Evolutionary conservation across 2,113 vertebrate species (phyloP).

Genomic region (Brienomyrus brachyistius): DNA sequence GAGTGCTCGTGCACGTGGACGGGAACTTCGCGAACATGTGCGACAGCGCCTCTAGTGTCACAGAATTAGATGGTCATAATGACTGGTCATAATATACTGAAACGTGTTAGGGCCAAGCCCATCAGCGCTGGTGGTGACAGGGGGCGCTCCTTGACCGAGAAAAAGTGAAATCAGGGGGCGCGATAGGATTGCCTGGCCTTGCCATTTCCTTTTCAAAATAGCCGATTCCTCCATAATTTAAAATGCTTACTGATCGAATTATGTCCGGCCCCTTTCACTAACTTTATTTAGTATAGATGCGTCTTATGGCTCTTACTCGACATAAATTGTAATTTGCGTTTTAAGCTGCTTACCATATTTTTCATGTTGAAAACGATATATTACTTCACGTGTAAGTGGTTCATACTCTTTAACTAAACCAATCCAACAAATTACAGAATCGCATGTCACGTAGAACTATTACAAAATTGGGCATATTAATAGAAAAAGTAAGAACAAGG

Average conservation of each 20-base stretch:
- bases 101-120: not conserved
- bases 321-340: not conserved
- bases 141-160: not conserved
- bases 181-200: not conserved
- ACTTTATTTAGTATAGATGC: not conserved
- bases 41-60: too few species aligned
- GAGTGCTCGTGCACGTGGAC: too few species aligned
- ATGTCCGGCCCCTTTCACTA: not conserved
- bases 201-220: not conserved
- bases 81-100: not conserved
- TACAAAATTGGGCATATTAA: constrained; percentile 51
- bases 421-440: not conserved
- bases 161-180: not conserved
- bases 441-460: not conserved
- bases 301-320: not conserved
- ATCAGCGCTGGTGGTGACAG: not conserved
- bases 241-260: not conserved
- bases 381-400: not conserved
- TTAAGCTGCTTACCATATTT: not conserved
- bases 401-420: not conserved
- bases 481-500: constrained; percentile 47
- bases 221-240: not conserved
- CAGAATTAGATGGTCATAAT: too few species aligned
- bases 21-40: too few species aligned
- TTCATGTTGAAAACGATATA: not conserved